Evolutionary conservation across 2,113 vertebrate genomes (phyloP).

Genomic region (Cyphomyrus plagiostoma): DNA sequence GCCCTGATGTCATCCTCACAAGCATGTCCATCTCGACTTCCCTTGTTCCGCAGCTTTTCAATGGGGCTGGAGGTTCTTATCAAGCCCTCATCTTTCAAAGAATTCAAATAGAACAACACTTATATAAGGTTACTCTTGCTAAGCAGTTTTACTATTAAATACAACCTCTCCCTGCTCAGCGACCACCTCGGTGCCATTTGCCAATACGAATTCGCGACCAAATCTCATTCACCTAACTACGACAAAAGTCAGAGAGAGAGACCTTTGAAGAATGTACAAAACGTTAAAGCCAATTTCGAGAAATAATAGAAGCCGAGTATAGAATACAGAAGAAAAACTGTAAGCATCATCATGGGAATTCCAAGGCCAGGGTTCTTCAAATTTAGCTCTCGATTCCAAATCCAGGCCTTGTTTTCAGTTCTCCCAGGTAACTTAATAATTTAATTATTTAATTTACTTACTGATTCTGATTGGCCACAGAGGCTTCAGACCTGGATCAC

Average conservation of each 20-base stretch:
- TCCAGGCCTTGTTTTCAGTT: too few relatives aligned
- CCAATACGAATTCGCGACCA: neutral
- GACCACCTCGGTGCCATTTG: neutral
- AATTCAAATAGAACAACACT: neutral
- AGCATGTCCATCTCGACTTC: neutral
- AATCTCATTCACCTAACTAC: neutral
- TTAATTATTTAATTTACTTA: too few relatives aligned
- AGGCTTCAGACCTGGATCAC: too few relatives aligned
- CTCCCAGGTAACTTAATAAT: too few relatives aligned
- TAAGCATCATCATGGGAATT: neutral
- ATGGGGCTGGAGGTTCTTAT: slow-evolving; percentile 58
- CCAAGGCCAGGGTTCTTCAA: too few relatives aligned
- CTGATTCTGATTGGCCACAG: too few relatives aligned
- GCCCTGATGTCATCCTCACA: slow-evolving; percentile 8
- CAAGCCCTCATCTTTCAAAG: slow-evolving; percentile 29
- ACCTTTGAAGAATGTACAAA: neutral
- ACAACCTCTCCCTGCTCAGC: neutral
- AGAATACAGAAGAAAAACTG: neutral
- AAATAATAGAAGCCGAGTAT: neutral
- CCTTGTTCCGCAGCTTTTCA: slow-evolving; percentile 8
- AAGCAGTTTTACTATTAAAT: neutral
- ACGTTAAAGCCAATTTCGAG: neutral
- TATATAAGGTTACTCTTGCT: neutral
- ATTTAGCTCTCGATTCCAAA: too few relatives aligned
- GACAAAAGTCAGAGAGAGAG: neutral